Evolutionary conservation across 2,888 invertebrate species (phyloP), one percentile per base, ranked within the genome.

Genomic region (Mechanitis mazaeus): DNA sequence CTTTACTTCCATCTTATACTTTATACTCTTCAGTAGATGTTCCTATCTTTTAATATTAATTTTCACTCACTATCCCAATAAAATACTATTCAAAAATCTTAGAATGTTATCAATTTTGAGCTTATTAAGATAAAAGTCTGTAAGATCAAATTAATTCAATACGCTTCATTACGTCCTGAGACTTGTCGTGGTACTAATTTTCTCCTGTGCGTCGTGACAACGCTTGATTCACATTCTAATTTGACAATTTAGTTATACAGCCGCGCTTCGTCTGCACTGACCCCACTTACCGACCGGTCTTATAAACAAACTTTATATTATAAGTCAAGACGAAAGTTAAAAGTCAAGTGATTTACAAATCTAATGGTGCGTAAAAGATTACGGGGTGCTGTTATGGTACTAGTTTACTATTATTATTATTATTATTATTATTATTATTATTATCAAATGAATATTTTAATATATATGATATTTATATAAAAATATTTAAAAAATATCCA

Each of bases 191-290:
- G 73, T 72, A 81, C 79, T 79, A 78, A 80, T 79, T 80, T 50
- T 77, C 74, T 73, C 77, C 69, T 71, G 76, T 74, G 77, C 72
- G 67, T 70, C 75, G 75, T 83, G 85, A 86, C 85, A 87, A 81
- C 80, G 73, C 80, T 81, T 78, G 80, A 84, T 81, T 80, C 83
- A 79, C 79, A 74, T 70, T 76, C 74, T 80, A 77, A 79, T 81
- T 80, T 81, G 81, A 82, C 84, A 80, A 83, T 84, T 85, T 77
- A 87, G 88, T 86, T 75, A 76, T 71, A 75, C 77, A 79, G 75
- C 68, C 69, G 69, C 71, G 76, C 69, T 68, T 66, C 70, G 66
- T 70, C 59, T 65, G 72, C 66, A 70, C 67, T 74, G 74, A 77
- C 77, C 75, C 76, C 72, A 69, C 64, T 58, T 60, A 60, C 59